These are phyloP conservation scores for Cheilosia impressa DNA, from an alignment of 2,888 invertebrate species.

Conservation along the genomic window DNA sequence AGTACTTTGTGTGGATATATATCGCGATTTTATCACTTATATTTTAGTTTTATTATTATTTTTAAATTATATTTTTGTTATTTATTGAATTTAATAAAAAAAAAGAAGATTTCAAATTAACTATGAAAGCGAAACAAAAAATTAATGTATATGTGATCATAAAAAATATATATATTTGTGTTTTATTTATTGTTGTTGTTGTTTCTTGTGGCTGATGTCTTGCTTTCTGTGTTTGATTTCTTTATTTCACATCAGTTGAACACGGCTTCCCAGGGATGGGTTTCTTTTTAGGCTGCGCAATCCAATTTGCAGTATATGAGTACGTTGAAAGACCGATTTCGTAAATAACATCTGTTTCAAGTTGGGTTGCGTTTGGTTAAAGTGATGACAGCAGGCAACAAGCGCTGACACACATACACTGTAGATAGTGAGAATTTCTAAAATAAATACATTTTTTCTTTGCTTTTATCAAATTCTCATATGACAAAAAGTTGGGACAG, in stretches of 20 bases:
- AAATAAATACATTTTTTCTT: no score
- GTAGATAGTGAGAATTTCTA: no score
- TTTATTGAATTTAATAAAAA: slow-evolving; percentile 79
- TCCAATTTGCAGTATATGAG: no score
- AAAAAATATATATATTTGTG: slow-evolving; percentile 76
- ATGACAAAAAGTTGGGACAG: no score
- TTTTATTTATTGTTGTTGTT: slow-evolving; percentile 44
- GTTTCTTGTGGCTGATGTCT: slow-evolving; percentile 4
- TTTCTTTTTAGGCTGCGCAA: no score
- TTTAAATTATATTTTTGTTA: slow-evolving; percentile 78
- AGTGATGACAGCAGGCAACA: no score
- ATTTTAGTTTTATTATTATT: slow-evolving; percentile 75
- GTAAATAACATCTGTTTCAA: no score
- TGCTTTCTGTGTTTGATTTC: slow-evolving; percentile 1
- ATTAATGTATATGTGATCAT: slow-evolving; percentile 82
- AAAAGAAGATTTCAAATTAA: slow-evolving; percentile 65
- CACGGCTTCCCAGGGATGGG: no score
- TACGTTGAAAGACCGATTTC: no score
- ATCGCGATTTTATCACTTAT: slow-evolving; percentile 72
- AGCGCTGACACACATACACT: no score
- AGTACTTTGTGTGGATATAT: slow-evolving; percentile 69
- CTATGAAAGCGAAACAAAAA: slow-evolving; percentile 66
- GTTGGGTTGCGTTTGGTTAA: no score
- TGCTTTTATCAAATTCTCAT: no score
- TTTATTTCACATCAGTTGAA: background rate